phyloP scores from a whole-genome alignment of 2,797 vertebrate genomes.

The Erethizon dorsatum region DNA sequence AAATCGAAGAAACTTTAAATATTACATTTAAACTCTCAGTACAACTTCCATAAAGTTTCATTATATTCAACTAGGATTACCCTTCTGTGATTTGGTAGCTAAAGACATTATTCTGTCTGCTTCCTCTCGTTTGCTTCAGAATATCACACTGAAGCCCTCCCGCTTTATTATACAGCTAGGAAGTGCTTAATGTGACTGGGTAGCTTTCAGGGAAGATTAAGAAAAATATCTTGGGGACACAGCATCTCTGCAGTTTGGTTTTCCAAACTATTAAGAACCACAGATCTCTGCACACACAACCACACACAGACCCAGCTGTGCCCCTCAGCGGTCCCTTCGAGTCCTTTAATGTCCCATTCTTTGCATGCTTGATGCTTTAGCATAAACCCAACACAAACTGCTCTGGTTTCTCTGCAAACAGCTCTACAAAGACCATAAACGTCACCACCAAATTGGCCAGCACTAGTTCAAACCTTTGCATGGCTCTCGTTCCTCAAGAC shows the following conservation, averaged over 20 bases:
- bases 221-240: constrained; percentile 43
- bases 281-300: constrained; percentile 27
- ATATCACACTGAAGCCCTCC: neutral
- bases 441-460: constrained; percentile 38
- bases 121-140: constrained; percentile 31
- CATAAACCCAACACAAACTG: constrained; percentile 29
- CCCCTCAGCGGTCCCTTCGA: neutral
- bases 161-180: constrained; percentile 14
- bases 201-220: constrained; percentile 70
- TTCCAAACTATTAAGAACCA: constrained; percentile 66
- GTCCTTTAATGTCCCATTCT: constrained; percentile 35
- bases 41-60: constrained; percentile 54
- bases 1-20: constrained; percentile 59
- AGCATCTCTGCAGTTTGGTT: constrained; percentile 30
- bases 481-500: constrained; percentile 52
- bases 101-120: constrained; percentile 43
- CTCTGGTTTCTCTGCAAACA: neutral
- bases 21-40: constrained; percentile 27
- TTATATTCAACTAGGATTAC: constrained; percentile 42
- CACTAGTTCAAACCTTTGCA: neutral
- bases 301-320: neutral
- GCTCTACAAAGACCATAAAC: constrained; percentile 44
- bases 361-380: neutral
- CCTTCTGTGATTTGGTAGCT: constrained; percentile 64
- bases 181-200: constrained; percentile 44